Base-by-base conservation (phyloP, 2,113 vertebrate genomes). In the Tachysurus fulvidraco region DNA sequence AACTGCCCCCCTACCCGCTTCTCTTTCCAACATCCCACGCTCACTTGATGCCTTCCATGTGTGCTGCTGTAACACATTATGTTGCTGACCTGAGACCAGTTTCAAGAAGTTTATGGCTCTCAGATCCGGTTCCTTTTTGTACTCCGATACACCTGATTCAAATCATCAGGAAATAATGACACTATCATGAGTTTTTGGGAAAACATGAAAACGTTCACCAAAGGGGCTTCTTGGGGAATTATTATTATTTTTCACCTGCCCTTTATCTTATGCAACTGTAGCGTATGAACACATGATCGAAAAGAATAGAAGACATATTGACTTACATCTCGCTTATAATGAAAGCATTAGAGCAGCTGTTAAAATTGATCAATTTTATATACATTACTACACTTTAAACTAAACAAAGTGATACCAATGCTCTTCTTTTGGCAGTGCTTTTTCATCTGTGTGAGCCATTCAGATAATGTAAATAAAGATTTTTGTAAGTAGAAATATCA, bases 21-120 rank as follows among this genome's bases (percentile, higher is more conserved):
- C 44, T 10, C 74, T 25, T 54, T 67, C 74, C 28, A 67, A 28
- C 76, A 55, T 54, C 85, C 85, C 50, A 67, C 19, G 50, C 54
- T 73, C 85, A 82, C 65, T 74, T 86, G 79, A 86, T 86, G 79
- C 12, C 55, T 86, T 86, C 78, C 85, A 86, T 86, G 85, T 86
- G 85, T 86, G 85, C 21, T 82, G 79, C 79, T 76, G 64, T 73
- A 86, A 82, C 10, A 36, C 78, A 52, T 46, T 52, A 59, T 73
- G 17, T 7, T 19, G 52, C 85, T 81, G 85, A 81, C 17, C 62
- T 81, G 28, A 86, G 77, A 78, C 30, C 60, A 78, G 73, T 78
- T 65, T 62, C 44, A 10, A 28, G n/a, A 52, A 21, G 17, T 62
- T 50, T 52, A 64, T 50, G 41, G 60, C 46, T 28, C 60, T 50